Percentiles rank a stretch among this genome's conserved stretches.
These are phyloP conservation scores for Bovichtus diacanthus DNA, from an alignment of 2,797 vertebrate species.

Conservation along the genomic window DNA sequence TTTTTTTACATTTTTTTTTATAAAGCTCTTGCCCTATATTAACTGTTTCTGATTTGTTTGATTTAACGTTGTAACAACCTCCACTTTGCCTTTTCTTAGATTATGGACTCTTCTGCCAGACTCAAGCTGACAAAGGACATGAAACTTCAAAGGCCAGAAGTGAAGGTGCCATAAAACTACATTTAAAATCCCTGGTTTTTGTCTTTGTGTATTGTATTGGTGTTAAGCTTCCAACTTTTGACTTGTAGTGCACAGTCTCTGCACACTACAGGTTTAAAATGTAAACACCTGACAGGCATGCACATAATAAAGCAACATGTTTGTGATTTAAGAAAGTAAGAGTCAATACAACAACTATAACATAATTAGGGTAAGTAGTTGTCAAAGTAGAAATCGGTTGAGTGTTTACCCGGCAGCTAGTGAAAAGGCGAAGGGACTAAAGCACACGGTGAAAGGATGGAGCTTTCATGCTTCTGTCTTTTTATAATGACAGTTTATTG, in stretches of 20 bases:
- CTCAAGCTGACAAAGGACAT: conserved; percentile 63
- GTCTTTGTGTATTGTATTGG: background rate
- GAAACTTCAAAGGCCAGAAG: conserved; percentile 63
- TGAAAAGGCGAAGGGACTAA: background rate
- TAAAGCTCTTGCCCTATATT: too few relatives aligned
- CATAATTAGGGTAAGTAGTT: background rate
- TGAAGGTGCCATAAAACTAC: conserved; percentile 55
- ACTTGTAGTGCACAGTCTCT: background rate
- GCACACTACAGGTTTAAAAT: background rate
- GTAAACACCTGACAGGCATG: background rate
- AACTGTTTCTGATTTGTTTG: background rate
- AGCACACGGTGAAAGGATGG: background rate
- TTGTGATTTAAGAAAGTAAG: background rate
- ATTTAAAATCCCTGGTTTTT: background rate
- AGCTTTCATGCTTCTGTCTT: background rate
- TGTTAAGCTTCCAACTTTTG: background rate
- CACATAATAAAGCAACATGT: background rate
- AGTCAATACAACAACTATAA: background rate
- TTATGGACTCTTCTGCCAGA: conserved; percentile 77
- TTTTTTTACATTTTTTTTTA: too few relatives aligned
- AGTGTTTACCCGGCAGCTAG: background rate
- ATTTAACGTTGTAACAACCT: background rate
- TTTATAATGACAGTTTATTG: background rate
- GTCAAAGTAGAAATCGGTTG: background rate
- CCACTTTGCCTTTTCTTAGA: conserved; percentile 39